phyloP scores from a whole-genome alignment of 2,888 invertebrate species.

The Ormyrus labotus region DNA sequence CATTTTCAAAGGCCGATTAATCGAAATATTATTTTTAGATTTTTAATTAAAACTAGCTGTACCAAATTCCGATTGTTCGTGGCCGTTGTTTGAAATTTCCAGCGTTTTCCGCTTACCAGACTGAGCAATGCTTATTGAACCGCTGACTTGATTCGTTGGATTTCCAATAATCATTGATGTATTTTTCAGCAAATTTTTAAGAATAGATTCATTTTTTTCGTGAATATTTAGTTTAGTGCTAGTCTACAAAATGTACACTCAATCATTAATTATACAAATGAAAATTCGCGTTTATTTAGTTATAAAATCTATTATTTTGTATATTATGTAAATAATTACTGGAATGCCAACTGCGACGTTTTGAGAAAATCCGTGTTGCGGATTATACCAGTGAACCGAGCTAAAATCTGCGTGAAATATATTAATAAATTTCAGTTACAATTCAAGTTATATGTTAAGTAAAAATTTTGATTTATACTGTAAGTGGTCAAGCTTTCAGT shows the following conservation, averaged over 20 bases:
- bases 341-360: conserved; percentile 26
- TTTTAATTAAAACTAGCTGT: conserved; percentile 10
- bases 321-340: conserved; percentile 9
- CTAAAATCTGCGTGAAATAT: conserved; percentile 60
- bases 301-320: not conserved
- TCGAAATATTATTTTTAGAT: not conserved
- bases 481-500: conserved; percentile 35
- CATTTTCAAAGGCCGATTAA: not conserved
- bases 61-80: conserved; percentile 30
- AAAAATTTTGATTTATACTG: conserved; percentile 13
- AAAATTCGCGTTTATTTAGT: no score
- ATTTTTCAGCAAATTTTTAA: conserved; percentile 20
- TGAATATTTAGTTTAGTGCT: conserved; percentile 20
- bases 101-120: conserved; percentile 19
- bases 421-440: not conserved
- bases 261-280: no score
- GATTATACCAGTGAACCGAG: conserved; percentile 61
- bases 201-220: conserved; percentile 29
- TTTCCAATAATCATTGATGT: conserved; percentile 32
- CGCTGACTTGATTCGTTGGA: conserved; percentile 38
- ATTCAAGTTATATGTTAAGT: not conserved
- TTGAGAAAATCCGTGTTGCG: conserved; percentile 65
- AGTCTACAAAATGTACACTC: not conserved
- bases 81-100: conserved; percentile 4
- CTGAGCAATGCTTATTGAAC: conserved; percentile 28